Base-by-base conservation (phyloP, 2,797 vertebrate species). In the Anisognathus igniventris region DNA sequence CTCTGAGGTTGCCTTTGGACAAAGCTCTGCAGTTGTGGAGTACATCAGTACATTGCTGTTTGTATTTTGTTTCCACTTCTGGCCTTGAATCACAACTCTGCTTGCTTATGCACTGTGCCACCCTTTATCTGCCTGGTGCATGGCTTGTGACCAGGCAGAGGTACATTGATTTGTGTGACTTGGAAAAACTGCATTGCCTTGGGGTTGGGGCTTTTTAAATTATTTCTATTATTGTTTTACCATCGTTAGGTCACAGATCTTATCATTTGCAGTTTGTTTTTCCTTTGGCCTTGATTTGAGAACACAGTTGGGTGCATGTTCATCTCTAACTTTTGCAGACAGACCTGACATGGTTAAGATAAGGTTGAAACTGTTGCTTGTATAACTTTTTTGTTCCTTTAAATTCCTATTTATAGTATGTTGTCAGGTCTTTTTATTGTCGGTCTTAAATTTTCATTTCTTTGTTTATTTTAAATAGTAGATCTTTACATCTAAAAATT, bases 191-290 rank as follows among this genome's bases (percentile, higher is more conserved):
- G 31, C 33, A 18, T 40, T 91, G 58, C 83, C 54, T 80, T 35
- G 9, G 73, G 35, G 25, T 53, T 53, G 10, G 9, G 0, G 0
- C 5, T 12, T 2, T 62, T 75, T 68, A 5, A 45, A 62, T 50
- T 78, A 77, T 81, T 81, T 50, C 56, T 89, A 0, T 72, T 83
- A 30, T 22, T 90, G 53, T 66, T 90, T 51, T 86, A 28, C 21
- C 6, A 0, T 58, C 87, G 25, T 88, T 94, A 68, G 75, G 66
- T 80, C 44, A 8, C 13, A n/a, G 53, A 24, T 60, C 20, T 83
- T 42, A 78, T 85, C 13, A 30, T 77, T 77, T 86, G 50, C 5
- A 6, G 31, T 58, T 87, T 83, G 35, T 64, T 96, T 93, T 88
- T 83, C 24, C 42, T 40, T 75, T 51, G 78, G 28, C 53, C 44